Evolutionary conservation across 2,113 vertebrate species (phyloP).

Genomic region (Phoxinus phoxinus): DNA sequence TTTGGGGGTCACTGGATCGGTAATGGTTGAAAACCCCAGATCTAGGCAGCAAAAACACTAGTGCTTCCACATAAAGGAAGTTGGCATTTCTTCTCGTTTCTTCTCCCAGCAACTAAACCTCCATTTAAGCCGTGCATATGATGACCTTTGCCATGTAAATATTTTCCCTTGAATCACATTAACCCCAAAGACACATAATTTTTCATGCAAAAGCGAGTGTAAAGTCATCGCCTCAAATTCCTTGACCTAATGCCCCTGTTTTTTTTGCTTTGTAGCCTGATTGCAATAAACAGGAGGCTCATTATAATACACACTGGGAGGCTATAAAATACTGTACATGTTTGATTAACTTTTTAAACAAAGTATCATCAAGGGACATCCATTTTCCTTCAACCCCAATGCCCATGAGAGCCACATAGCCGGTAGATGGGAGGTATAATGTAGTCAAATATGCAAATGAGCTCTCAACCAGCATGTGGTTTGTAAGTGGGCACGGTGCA

Average conservation of each 20-base stretch:
- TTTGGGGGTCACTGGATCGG: background rate
- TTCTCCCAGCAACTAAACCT: slow-evolving; percentile 6
- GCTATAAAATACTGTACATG: slow-evolving; percentile 13
- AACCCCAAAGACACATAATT: slow-evolving; percentile 19
- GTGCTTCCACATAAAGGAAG: background rate
- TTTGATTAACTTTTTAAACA: slow-evolving; percentile 49
- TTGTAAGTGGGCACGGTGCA: slow-evolving; percentile 25
- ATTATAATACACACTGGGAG: slow-evolving; percentile 41
- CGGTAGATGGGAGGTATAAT: slow-evolving; percentile 26
- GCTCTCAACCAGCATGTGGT: slow-evolving; percentile 9
- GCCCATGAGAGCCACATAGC: slow-evolving; percentile 11
- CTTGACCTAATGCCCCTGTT: background rate
- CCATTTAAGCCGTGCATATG: background rate
- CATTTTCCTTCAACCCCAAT: slow-evolving; percentile 26
- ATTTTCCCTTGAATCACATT: slow-evolving; percentile 43
- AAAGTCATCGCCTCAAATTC: slow-evolving; percentile 15
- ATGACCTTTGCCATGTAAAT: slow-evolving; percentile 33
- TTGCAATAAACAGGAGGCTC: slow-evolving; percentile 12
- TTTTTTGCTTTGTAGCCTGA: background rate
- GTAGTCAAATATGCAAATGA: slow-evolving; percentile 39
- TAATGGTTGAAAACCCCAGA: background rate
- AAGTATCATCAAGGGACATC: slow-evolving; percentile 21
- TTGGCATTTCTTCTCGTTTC: slow-evolving; percentile 27
- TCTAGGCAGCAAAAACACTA: background rate
- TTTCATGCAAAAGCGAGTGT: background rate